Base-by-base conservation (phyloP, 2,113 vertebrate species). In the Camelus bactrianus region DNA sequence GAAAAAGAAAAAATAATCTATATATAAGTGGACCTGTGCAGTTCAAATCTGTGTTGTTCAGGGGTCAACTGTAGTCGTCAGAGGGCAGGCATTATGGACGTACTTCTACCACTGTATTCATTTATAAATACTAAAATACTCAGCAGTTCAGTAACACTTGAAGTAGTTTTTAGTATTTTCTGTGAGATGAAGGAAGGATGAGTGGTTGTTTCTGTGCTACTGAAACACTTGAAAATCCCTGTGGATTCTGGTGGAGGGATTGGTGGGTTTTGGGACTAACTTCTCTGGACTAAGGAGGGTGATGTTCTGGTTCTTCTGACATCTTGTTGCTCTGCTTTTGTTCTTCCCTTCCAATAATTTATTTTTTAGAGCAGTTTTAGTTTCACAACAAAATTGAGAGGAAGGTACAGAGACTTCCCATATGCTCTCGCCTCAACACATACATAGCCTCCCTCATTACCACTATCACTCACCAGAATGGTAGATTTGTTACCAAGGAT, bases 211-310 rank as follows among this genome's bases (percentile, higher is more conserved):
- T 95, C 46, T 79, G 20, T 92, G 56, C 22, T 62, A 10, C 22
- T 42, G n/a, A 93, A 83, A 85, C 16, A 91, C 42, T 84, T 90
- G 86, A 56, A 90, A 97, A 73, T 91, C 12, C 26, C 28, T 76
- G 2, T 75, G 54, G 67, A 60, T 83, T n/a, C 69, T 87, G 32
- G 13, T 83, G 20, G 65, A 80, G 32, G 7, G 30, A 42, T 64
- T 87, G 54, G 35, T 92, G 82, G 20, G 4, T 65, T 70, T 84
- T 94, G 69, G 65, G 26, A 91, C 30, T 69, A 79, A 89, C 17
- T 92, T 20, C 28, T 77, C 3, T 76, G 54, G n/a, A 73, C 32
- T 85, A 62, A 80, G 69, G 24, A 93, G 42, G 30, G 30, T 83
- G 28, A 22, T 85, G 32, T 35, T 80, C 73, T 96, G 42, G 9